These are phyloP conservation scores for Tethya wilhelma DNA, from an alignment of 37 sponge, comb jelly and placozoan species.

Conservation along the genomic window DNA sequence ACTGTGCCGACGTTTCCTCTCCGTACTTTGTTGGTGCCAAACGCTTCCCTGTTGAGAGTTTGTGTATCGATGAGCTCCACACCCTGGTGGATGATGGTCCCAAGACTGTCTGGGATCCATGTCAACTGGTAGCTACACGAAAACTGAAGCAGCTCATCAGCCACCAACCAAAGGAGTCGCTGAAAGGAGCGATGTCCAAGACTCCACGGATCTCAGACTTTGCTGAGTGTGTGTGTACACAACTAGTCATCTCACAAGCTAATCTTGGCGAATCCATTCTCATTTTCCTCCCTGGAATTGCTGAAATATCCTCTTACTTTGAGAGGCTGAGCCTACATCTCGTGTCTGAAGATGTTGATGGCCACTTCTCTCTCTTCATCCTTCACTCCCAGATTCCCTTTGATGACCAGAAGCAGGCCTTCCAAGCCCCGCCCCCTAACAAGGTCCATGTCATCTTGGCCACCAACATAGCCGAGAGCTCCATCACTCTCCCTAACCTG, in stretches of 20 bases:
- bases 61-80: constrained; percentile 55
- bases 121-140: constrained; percentile 6
- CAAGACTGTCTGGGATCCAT: background rate
- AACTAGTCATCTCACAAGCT: constrained; percentile 55
- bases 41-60: constrained; percentile 46
- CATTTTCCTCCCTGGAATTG: constrained; percentile 75
- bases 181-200: background rate
- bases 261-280: constrained; percentile 56
- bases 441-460: constrained; percentile 65
- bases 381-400: constrained; percentile 79
- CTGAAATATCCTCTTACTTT: constrained; percentile 45
- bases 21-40: constrained; percentile 68
- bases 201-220: constrained; percentile 17
- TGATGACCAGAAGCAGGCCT: constrained; percentile 68
- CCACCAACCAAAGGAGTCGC: background rate
- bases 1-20: constrained; percentile 23
- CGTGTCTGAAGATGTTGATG: background rate
- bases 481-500: constrained; percentile 74
- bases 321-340: constrained; percentile 29
- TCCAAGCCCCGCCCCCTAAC: constrained; percentile 38
- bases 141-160: background rate
- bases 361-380: constrained; percentile 49
- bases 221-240: constrained; percentile 28
- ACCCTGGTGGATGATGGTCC: background rate
- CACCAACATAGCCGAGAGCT: constrained; percentile 84